Evolutionary conservation across 2,888 invertebrate species (phyloP), one percentile per base, ranked within the genome.

Genomic region (Imbricaverruca yamaguchii): DNA sequence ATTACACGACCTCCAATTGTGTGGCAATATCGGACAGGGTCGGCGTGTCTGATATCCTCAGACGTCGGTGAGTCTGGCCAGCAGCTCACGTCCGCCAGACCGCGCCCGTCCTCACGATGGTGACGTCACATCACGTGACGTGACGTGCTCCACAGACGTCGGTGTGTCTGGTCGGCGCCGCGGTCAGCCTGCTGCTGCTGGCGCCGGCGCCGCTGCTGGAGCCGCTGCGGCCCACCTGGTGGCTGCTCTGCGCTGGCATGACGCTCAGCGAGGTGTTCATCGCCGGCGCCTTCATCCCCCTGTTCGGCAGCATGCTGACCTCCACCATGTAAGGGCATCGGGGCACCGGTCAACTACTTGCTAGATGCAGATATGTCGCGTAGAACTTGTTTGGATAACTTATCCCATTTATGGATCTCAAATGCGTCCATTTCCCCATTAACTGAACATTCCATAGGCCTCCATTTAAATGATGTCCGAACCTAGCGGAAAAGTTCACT

Each of bases 111-210:
- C 61, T 4, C 61, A 15, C 8, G 15, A 15, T 0, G 15, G 18
- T 12, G 18, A 13, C 39, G 39, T 39, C 18, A 0, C 18, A 18
- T 61, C 15, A 0, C 8, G 61, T 8, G 15, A 8, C 61, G 18
- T 61, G 61, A 13, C 61, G 18, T 61, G 61, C 61, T 8, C 61
- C 61, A 4, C 67, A 25, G 67, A 23, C 23, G 25, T 67, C 67
- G n/a, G 11, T 67, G 12, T 67, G 67, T 12, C 25, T 25, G 67
- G 67, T 12, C 25, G 67, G 67, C 25, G 25, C 67, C 25, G 67
- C 67, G 25, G 67, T 25, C 25, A 67, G 67, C 25, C 67, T 67
- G 67, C 67, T 67, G 67, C 25, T 67, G 67, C 25, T 67, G 67
- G 67, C 67, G 67, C 67, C 67, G 67, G 25, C 67, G 11, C 67